Conservation (phyloP, 2,113 vertebrate species). For the Xiphorhynchus elegans region DNA sequence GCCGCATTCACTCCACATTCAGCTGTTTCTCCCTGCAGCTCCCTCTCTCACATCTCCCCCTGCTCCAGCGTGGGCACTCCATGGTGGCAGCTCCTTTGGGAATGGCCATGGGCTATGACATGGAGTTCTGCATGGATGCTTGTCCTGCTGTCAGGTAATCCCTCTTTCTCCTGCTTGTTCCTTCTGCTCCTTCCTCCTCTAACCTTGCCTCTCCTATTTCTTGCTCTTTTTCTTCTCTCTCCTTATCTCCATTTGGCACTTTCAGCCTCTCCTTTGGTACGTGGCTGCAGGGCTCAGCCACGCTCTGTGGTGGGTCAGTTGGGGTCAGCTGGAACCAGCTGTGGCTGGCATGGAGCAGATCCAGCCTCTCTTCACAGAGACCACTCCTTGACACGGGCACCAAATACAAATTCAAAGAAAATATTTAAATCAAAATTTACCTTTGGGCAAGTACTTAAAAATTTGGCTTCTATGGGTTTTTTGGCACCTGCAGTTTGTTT, state of each 20-base stretch:
- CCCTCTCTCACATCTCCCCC: neutral
- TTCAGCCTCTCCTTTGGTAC: neutral
- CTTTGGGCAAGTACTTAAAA: neutral
- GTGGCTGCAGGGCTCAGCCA: rapidly evolving
- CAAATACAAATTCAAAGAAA: neutral
- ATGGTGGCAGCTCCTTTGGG: neutral
- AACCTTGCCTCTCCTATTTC: neutral
- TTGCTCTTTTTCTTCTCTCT: neutral
- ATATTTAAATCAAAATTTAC: neutral
- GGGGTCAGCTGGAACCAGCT: neutral
- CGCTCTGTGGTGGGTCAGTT: rapidly evolving
- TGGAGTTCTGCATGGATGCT: neutral
- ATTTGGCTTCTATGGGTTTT: neutral
- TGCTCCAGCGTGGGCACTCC: rapidly evolving
- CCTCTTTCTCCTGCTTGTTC: neutral
- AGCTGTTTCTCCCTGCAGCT: neutral
- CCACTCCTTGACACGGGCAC: neutral
- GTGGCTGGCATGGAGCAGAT: rapidly evolving
- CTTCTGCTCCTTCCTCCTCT: neutral
- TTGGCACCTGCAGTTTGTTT: neutral
- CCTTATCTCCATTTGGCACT: neutral
- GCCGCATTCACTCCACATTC: rapidly evolving
- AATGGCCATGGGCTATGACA: neutral
- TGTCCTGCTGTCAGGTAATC: neutral
- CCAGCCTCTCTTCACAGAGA: neutral